Evolutionary conservation across 2,888 invertebrate genomes (phyloP).

Genomic region (Cyclophora punctaria): DNA sequence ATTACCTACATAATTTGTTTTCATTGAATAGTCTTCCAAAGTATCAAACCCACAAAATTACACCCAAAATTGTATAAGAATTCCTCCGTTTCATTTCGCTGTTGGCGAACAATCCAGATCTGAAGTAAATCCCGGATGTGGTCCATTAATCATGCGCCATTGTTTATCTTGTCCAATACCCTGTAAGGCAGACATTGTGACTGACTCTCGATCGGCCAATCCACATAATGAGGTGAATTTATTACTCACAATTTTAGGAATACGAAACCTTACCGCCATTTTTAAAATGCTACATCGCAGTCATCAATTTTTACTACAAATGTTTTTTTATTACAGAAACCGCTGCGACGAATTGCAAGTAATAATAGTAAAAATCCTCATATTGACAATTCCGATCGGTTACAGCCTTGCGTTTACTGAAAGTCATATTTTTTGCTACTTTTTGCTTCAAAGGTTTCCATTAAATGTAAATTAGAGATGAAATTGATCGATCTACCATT

Average conservation of each 20-base stretch:
- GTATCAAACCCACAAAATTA: too few relatives aligned
- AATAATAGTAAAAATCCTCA: too few relatives aligned
- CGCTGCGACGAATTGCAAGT: too few relatives aligned
- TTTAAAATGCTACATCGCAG: too few relatives aligned
- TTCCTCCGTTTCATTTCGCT: too few relatives aligned
- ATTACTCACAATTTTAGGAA: background rate
- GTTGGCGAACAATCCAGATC: too few relatives aligned
- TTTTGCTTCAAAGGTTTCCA: slow-evolving; percentile 40
- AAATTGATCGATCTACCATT: slow-evolving; percentile 38
- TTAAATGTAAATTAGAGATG: slow-evolving; percentile 46
- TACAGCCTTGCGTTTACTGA: slow-evolving; percentile 30
- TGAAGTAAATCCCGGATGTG: slow-evolving; percentile 8
- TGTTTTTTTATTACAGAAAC: slow-evolving; percentile 3
- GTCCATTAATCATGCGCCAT: slow-evolving; percentile 17
- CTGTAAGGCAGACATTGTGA: slow-evolving; percentile 11
- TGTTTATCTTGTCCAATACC: slow-evolving; percentile 15
- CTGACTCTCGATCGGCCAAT: slow-evolving; percentile 13
- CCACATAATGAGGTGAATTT: slow-evolving; percentile 17
- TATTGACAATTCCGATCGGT: slow-evolving; percentile 5
- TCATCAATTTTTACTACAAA: too few relatives aligned
- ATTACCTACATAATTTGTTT: too few relatives aligned
- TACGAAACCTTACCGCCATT: too few relatives aligned
- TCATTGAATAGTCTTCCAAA: too few relatives aligned
- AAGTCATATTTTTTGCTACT: slow-evolving; percentile 24
- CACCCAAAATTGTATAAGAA: too few relatives aligned